Base-by-base conservation (phyloP, 2,113 vertebrate species). In the Stomatorhinus ivindoensis region DNA sequence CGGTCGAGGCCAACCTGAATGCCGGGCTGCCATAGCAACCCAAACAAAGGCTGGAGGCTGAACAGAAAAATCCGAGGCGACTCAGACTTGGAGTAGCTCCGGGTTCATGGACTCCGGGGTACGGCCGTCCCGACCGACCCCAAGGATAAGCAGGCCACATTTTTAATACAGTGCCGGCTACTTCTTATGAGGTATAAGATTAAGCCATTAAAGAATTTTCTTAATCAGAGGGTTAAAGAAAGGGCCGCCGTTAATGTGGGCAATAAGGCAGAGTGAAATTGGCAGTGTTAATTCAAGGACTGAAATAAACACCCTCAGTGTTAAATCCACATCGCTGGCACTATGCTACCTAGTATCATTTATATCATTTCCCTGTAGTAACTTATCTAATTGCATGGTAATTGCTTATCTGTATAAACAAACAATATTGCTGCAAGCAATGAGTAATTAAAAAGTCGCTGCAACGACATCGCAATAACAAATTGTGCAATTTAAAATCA, bases 21-120 rank as follows among this genome's bases (percentile, higher is more conserved):
- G 88, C 88, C 5, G 42, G 35, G 88, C 80, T 89, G 50, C 88
- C 88, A 89, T 89, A 80, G 88, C 80, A 89, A 89, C 88, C 88
- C 48, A 85, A 89, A 85, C 88, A 84, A 89, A 89, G 88, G 24
- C 80, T 31, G 88, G 87, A 65, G 87, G 53, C 47, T 44, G 21
- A 65, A 35, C 35, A 58, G 21, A 61, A 80, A 80, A 84, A 53
- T 89, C 88, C 21, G n/a, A 46, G 73, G 51, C 31, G 44, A 42
- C 86, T 58, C 21, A n/a, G 35, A 82, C 47, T 39, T 3, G 50
- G 88, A 51, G 50, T 50, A n/a, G 73, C 88, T 55, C 51, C 21
- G 48, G 65, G 42, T 50, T 19, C 58, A 35, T 3, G 3, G 17
- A 65, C 24, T 39, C 31, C 17, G 1, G 31, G 21, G 3, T 50